These are phyloP conservation scores for Apamea anceps DNA, from an alignment of 2,888 invertebrate species.

Conservation along the genomic window DNA sequence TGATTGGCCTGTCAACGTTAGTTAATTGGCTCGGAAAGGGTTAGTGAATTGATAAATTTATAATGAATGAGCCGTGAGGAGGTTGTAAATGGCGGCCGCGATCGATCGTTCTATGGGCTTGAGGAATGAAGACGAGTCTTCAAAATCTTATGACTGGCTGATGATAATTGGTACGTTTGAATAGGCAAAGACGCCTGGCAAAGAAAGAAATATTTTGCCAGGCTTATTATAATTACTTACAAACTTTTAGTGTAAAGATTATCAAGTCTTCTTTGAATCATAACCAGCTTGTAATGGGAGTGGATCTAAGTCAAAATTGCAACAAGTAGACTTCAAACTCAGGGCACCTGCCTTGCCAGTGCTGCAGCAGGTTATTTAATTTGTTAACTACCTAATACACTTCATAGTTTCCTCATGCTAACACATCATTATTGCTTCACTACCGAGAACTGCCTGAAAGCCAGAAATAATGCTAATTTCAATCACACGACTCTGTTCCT, in stretches of 20 bases:
- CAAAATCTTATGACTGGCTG: constrained; percentile 16
- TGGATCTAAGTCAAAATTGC: background rate
- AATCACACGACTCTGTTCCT: background rate
- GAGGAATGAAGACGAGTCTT: constrained; percentile 24
- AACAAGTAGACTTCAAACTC: background rate
- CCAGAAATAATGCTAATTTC: background rate
- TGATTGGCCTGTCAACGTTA: constrained; percentile 62
- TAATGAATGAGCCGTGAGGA: constrained; percentile 57
- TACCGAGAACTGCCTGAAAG: background rate
- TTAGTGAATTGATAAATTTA: constrained; percentile 65
- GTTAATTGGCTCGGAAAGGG: constrained; percentile 63
- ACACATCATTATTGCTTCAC: background rate
- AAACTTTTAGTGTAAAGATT: background rate
- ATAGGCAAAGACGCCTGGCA: background rate
- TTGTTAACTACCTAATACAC: background rate
- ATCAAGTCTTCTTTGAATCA: background rate
- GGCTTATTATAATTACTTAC: no score
- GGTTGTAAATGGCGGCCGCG: constrained; percentile 24
- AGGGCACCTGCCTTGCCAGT: background rate
- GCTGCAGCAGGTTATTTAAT: background rate
- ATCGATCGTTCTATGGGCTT: constrained; percentile 30
- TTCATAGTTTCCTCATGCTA: background rate
- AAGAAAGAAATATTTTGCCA: background rate
- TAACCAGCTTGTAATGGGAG: background rate
- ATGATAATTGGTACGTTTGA: constrained; percentile 5